A percentile compares a stretch with the other conserved stretches of the same genome.
Conservation (phyloP, 2,113 vertebrate species). For the Sisor rabdophorus region DNA sequence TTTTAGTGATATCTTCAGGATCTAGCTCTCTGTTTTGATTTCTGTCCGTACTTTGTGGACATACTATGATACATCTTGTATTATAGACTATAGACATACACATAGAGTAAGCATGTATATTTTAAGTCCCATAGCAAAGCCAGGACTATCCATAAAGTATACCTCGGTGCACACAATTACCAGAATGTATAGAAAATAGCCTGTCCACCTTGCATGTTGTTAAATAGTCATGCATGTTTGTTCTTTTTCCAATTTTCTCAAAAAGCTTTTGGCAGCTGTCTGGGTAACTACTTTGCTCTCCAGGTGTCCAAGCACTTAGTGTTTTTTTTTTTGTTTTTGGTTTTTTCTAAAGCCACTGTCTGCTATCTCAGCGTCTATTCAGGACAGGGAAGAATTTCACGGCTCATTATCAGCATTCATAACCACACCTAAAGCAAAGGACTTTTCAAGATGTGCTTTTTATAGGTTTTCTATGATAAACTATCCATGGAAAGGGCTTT, state of each 20-base stretch:
- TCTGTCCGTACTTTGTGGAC: neutral
- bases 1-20: neutral
- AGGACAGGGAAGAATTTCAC: slow-evolving; percentile 48
- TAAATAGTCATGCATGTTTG: slow-evolving; percentile 39
- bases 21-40: neutral
- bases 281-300: slow-evolving; percentile 44
- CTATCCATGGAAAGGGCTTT: slow-evolving; percentile 43
- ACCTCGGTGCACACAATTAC: slow-evolving; percentile 32
- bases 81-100: neutral
- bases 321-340: slow-evolving; percentile 37
- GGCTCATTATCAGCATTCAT: slow-evolving; percentile 54
- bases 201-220: slow-evolving; percentile 39
- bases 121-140: slow-evolving; percentile 6
- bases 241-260: neutral
- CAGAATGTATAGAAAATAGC: slow-evolving; percentile 27
- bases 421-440: slow-evolving; percentile 51
- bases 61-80: neutral
- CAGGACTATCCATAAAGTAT: slow-evolving; percentile 7
- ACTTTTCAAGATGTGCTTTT: slow-evolving; percentile 58
- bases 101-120: neutral
- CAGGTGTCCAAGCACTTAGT: slow-evolving; percentile 49
- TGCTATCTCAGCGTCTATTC: slow-evolving; percentile 33
- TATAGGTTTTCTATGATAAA: slow-evolving; percentile 38
- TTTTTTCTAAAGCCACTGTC: slow-evolving; percentile 45
- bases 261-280: slow-evolving; percentile 47